Evolutionary conservation across 2,797 vertebrate genomes (phyloP).

Genomic region (Sebastes itinus): DNA sequence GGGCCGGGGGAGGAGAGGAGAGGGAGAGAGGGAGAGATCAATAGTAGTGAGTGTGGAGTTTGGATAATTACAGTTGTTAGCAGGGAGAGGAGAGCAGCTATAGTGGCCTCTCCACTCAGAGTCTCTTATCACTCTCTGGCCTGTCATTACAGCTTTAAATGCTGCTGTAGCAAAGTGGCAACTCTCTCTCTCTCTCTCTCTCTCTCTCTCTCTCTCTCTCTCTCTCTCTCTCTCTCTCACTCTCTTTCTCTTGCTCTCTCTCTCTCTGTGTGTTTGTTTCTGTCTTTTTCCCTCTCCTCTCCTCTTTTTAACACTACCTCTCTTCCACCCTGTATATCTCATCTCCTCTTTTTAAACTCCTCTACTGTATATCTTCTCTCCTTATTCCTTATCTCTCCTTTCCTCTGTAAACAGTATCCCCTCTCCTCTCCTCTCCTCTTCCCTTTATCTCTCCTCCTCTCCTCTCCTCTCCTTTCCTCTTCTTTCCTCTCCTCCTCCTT

Average conservation of each 20-base stretch:
- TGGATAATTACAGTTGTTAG: conserved; percentile 96
- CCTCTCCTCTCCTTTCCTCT: too few relatives aligned
- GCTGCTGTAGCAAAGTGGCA: conserved; percentile 72
- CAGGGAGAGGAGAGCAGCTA: conserved; percentile 79
- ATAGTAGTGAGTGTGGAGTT: conserved; percentile 94
- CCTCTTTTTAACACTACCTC: background rate
- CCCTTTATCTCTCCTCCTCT: too few relatives aligned
- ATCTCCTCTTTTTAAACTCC: background rate
- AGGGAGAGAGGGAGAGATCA: conserved; percentile 84
- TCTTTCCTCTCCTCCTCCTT: too few relatives aligned
- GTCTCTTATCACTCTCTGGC: conserved; percentile 91
- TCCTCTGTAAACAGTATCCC: too few relatives aligned
- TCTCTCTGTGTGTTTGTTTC: background rate
- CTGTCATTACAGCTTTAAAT: conserved; percentile 86
- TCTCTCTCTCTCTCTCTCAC: accelerated
- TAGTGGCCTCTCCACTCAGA: conserved; percentile 86
- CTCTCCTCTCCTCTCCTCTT: background rate
- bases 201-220: background rate
- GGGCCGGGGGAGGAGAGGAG: conserved; percentile 6
- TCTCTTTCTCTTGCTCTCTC: too few relatives aligned
- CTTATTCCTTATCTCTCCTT: background rate
- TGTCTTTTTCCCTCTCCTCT: background rate
- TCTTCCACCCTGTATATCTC: background rate
- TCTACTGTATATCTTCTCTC: background rate
- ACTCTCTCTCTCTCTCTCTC: conserved; percentile 19